Base-by-base conservation (phyloP, 2,113 vertebrate species). In the Corythornis cristatus region DNA sequence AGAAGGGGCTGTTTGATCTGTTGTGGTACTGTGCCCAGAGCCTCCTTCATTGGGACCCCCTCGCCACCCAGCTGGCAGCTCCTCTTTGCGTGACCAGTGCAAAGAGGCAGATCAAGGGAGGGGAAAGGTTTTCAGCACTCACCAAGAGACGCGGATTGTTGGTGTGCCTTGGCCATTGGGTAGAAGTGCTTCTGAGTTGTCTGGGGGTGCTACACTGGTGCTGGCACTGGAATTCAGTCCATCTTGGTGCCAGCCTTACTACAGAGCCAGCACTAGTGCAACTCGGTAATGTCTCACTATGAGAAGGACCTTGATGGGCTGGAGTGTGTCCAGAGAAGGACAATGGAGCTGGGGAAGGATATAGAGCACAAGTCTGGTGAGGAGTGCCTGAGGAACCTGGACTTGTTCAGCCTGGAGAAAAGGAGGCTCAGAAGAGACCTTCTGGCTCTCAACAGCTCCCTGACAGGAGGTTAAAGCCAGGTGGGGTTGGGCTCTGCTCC, bases 151-250 rank as follows among this genome's bases (percentile, higher is more conserved):
- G 3, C 51, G 18, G 35, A 18, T 35, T 5, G 12, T 22, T 54
- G 11, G 40, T 0, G 0, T n/a, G 35, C 51, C n/a, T 3, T 1
- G 45, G 66, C 28, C 22, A 1, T 23, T 40, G 40, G 35, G 21
- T 23, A 11, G n/a, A 60, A 51, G 6, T 4, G 15, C 15, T 58
- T 23, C 25, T 19, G 2, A 28, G 56, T 42, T 51, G 16, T 22
- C 72, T 3, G 6, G 48, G 7, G 5, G n/a, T 51, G 60, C 54
- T 48, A 26, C 31, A 2, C 43, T 15, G 51, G 8, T 37, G 45
- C 31, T 57, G 43, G 57, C 15, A 2, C 82, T 26, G 66, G 43
- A 23, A 25, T 16, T 51, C 19, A 35, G 40, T 5, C 37, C 23
- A 9, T 11, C 21, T 6, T 0, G 2, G 56, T 62, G 31, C 33